These are phyloP conservation scores for Tonatia bakeri DNA, from an alignment of 2,113 vertebrate species.

Conservation along the genomic window DNA sequence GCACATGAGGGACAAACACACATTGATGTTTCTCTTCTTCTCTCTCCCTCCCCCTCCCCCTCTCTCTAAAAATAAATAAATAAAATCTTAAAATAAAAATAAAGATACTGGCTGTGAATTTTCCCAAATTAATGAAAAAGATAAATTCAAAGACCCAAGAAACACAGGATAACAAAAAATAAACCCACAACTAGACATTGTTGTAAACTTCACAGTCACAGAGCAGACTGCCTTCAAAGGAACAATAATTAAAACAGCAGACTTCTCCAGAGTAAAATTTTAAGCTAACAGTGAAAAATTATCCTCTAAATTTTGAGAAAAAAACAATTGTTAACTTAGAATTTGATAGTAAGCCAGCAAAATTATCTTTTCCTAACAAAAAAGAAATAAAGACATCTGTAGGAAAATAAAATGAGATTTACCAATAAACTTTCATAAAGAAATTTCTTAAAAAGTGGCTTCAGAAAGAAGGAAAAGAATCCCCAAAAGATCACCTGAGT, in stretches of 20 bases:
- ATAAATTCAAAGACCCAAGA: background rate
- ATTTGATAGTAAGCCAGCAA: background rate
- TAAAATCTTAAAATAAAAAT: too few relatives aligned
- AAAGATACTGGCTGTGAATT: background rate
- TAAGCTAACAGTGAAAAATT: background rate
- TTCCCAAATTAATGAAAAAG: background rate
- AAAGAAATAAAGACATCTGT: background rate
- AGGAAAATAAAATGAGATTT: background rate
- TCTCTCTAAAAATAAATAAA: background rate
- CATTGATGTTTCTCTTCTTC: too few relatives aligned
- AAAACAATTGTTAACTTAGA: background rate
- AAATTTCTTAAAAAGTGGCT: background rate
- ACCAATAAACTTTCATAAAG: background rate
- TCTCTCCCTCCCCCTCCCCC: too few relatives aligned
- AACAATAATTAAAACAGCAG: background rate
- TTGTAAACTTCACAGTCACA: background rate
- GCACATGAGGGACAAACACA: too few relatives aligned
- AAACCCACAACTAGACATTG: background rate
- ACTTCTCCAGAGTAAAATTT: background rate
- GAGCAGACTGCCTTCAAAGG: background rate
- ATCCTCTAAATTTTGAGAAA: background rate
- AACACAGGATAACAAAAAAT: background rate
- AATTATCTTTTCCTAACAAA: background rate
- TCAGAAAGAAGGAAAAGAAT: background rate
- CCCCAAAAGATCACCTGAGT: background rate